phyloP scores from a whole-genome alignment of 2,888 invertebrate species.

The Patella ulyssiponensis region DNA sequence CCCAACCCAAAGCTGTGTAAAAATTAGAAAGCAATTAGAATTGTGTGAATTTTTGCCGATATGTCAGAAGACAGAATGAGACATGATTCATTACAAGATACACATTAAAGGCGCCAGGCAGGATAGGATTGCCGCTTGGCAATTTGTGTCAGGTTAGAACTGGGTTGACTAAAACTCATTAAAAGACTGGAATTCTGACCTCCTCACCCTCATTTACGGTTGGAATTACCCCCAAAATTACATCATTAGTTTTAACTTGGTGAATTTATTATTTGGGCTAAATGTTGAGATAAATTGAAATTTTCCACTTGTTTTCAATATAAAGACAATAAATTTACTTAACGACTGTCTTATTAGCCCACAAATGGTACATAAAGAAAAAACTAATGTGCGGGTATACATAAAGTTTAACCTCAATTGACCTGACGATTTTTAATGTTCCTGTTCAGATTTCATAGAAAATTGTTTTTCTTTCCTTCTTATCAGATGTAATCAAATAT shows the following conservation, averaged over 20 bases:
- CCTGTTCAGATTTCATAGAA: too few relatives aligned
- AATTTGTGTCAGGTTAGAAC: conserved; percentile 28
- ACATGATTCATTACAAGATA: conserved; percentile 31
- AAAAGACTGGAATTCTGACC: conserved; percentile 25
- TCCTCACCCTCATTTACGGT: conserved; percentile 18
- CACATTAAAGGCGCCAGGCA: conserved; percentile 28
- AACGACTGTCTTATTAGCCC: conserved; percentile 17
- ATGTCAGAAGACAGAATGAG: conserved; percentile 12
- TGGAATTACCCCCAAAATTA: conserved; percentile 20
- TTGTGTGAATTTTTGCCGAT: conserved; percentile 8
- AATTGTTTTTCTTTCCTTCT: too few relatives aligned
- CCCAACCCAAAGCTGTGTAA: not conserved
- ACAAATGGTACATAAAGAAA: conserved; percentile 33
- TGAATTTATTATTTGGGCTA: not conserved
- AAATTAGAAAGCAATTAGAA: conserved; percentile 12
- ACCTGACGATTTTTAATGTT: too few relatives aligned
- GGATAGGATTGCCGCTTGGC: conserved; percentile 16
- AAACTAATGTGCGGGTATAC: too few relatives aligned
- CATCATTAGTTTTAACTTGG: conserved; percentile 15
- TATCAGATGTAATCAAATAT: too few relatives aligned
- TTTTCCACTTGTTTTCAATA: conserved; percentile 5
- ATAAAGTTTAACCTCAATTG: too few relatives aligned
- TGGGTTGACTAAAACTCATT: conserved; percentile 24
- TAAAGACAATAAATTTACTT: conserved; percentile 8
- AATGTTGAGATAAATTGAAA: conserved; percentile 1